phyloP scores from a whole-genome alignment of 2,113 vertebrate species.

The Muntiacus reevesi region DNA sequence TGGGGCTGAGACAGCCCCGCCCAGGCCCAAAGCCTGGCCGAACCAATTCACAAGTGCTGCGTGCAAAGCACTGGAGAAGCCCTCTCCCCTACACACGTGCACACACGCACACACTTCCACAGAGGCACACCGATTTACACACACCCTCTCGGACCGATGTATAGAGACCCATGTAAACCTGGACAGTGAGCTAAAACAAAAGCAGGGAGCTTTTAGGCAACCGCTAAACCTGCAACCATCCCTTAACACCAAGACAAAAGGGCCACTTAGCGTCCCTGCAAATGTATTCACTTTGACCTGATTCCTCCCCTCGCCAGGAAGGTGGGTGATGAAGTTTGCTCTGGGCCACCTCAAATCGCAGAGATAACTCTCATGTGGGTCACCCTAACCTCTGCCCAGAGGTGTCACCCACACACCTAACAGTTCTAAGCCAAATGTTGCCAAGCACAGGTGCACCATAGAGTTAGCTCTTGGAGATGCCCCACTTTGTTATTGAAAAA shows the following conservation, averaged over 20 bases:
- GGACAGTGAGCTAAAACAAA: neutral
- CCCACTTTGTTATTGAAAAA: too few species aligned
- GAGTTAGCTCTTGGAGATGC: neutral
- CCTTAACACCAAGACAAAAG: neutral
- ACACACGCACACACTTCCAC: accelerated
- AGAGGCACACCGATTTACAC: accelerated
- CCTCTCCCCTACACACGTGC: neutral
- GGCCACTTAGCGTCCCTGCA: accelerated
- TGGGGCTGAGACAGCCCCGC: accelerated
- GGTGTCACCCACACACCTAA: neutral
- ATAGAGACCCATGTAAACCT: neutral
- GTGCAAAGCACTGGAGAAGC: neutral
- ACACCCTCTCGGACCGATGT: accelerated
- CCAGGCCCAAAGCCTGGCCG: accelerated
- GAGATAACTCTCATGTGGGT: too few species aligned
- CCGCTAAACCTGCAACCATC: accelerated
- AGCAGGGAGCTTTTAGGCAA: too few species aligned
- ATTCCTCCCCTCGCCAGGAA: neutral
- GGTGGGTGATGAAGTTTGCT: neutral
- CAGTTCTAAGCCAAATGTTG: accelerated
- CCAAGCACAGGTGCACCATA: neutral
- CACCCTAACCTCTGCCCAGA: neutral
- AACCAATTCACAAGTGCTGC: neutral
- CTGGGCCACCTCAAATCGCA: neutral
- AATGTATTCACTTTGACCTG: too few species aligned